Evolutionary conservation across 2,113 vertebrate genomes (phyloP).

Genomic region (Kryptolebias marmoratus): DNA sequence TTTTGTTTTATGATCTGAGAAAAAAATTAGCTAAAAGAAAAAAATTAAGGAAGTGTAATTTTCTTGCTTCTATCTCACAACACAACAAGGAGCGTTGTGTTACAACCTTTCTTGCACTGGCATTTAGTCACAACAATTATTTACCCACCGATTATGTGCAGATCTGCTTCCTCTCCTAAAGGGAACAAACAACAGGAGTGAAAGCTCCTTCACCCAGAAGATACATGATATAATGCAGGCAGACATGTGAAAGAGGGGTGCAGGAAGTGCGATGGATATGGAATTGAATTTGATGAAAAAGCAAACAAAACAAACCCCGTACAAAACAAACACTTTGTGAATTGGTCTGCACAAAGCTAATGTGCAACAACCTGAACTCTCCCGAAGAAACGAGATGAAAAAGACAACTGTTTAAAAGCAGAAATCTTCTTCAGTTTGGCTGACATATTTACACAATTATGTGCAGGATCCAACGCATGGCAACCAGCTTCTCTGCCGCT

Average conservation of each 20-base stretch:
- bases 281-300: constrained; percentile 77
- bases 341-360: constrained; percentile 63
- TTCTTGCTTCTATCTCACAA: constrained; percentile 50
- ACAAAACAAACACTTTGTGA: constrained; percentile 64
- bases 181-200: constrained; percentile 70
- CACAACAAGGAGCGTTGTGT: constrained; percentile 62
- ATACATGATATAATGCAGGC: constrained; percentile 63
- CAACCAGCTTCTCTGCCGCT: constrained; percentile 51
- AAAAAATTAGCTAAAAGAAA: constrained; percentile 43
- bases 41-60: constrained; percentile 19
- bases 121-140: constrained; percentile 75
- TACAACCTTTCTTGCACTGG: constrained; percentile 63
- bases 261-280: constrained; percentile 45
- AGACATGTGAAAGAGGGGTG: constrained; percentile 52
- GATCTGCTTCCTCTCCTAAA: constrained; percentile 71
- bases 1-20: constrained; percentile 21
- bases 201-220: constrained; percentile 57
- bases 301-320: constrained; percentile 73
- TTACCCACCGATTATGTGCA: constrained; percentile 79
- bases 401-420: constrained; percentile 72
- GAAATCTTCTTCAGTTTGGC: constrained; percentile 65
- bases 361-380: constrained; percentile 50
- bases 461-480: constrained; percentile 57
- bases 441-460: constrained; percentile 83
- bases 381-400: constrained; percentile 69